phyloP scores from a whole-genome alignment of 2,797 vertebrate genomes.

The Euthynnus affinis region DNA sequence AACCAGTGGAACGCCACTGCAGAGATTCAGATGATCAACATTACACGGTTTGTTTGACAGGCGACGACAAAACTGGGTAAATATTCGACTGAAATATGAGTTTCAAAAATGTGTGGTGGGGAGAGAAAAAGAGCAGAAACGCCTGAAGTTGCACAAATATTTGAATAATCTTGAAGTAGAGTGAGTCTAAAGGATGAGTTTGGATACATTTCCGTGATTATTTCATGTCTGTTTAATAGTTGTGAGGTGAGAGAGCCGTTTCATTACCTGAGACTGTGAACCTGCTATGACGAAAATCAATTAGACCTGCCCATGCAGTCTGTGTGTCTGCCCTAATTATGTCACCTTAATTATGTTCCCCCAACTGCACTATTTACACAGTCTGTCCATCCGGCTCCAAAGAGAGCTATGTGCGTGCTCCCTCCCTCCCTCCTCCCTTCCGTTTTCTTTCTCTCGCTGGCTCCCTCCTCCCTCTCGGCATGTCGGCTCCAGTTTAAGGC shows the following conservation, averaged over 20 bases:
- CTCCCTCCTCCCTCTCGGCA: slow-evolving; percentile 71
- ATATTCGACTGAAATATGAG: slow-evolving; percentile 20
- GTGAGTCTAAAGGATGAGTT: background rate
- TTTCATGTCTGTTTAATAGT: slow-evolving; percentile 38
- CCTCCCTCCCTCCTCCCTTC: slow-evolving; percentile 38
- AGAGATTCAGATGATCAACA: slow-evolving; percentile 17
- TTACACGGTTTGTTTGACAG: slow-evolving; percentile 18
- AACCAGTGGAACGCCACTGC: slow-evolving; percentile 11
- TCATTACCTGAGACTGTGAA: slow-evolving; percentile 49
- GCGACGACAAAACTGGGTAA: slow-evolving; percentile 10
- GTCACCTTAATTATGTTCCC: slow-evolving; percentile 83
- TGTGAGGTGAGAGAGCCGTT: background rate
- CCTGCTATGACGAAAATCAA: slow-evolving; percentile 66
- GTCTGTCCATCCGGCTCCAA: slow-evolving; percentile 59
- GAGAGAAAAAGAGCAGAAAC: background rate
- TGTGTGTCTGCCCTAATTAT: slow-evolving; percentile 76
- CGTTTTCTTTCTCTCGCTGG: slow-evolving; percentile 62
- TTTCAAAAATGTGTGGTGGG: slow-evolving; percentile 1
- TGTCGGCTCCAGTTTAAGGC: slow-evolving; percentile 86
- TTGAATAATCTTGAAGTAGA: slow-evolving; percentile 5
- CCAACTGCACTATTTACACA: slow-evolving; percentile 80
- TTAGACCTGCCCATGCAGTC: slow-evolving; percentile 60
- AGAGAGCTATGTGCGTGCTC: slow-evolving; percentile 57
- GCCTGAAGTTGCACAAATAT: slow-evolving; percentile 8
- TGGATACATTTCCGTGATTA: background rate